Percentiles rank a stretch among this genome's conserved stretches.
Evolutionary conservation across 1,140 invertebrate species (phyloP).

Genomic region (Drosophila ercepeae): DNA sequence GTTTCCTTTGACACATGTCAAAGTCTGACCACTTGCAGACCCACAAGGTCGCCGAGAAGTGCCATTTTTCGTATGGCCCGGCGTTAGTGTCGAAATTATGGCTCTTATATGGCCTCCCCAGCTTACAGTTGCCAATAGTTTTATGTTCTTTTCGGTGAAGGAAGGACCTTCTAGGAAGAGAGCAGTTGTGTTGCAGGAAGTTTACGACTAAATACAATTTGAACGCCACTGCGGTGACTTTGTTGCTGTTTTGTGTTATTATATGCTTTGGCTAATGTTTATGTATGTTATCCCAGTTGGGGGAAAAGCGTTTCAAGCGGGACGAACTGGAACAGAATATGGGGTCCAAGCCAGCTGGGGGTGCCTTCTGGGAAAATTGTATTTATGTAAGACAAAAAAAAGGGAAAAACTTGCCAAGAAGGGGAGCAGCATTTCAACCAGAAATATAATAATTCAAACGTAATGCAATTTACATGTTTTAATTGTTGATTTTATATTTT

Average conservation of each 20-base stretch:
- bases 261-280: slow-evolving; percentile 49
- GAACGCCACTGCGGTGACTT: slow-evolving; percentile 50
- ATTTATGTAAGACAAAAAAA: too few relatives aligned
- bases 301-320: background rate
- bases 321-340: background rate
- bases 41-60: slow-evolving; percentile 52
- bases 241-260: slow-evolving; percentile 34
- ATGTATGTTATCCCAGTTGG: slow-evolving; percentile 46
- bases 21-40: slow-evolving; percentile 57
- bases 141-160: slow-evolving; percentile 29
- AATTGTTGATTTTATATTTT: slow-evolving; percentile 16
- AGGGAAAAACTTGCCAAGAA: too few relatives aligned
- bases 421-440: background rate
- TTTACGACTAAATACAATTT: slow-evolving; percentile 69
- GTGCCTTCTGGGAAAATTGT: too few relatives aligned
- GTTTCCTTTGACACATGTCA: slow-evolving; percentile 66
- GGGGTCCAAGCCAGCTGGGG: background rate
- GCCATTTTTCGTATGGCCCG: slow-evolving; percentile 49
- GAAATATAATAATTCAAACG: background rate
- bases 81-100: slow-evolving; percentile 73
- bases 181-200: slow-evolving; percentile 34
- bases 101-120: slow-evolving; percentile 46
- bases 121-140: slow-evolving; percentile 54
- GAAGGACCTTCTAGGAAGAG: slow-evolving; percentile 5
- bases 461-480: slow-evolving; percentile 1